Evolutionary conservation across 1,140 invertebrate species (phyloP).

Genomic region (Bombus fervidus): DNA sequence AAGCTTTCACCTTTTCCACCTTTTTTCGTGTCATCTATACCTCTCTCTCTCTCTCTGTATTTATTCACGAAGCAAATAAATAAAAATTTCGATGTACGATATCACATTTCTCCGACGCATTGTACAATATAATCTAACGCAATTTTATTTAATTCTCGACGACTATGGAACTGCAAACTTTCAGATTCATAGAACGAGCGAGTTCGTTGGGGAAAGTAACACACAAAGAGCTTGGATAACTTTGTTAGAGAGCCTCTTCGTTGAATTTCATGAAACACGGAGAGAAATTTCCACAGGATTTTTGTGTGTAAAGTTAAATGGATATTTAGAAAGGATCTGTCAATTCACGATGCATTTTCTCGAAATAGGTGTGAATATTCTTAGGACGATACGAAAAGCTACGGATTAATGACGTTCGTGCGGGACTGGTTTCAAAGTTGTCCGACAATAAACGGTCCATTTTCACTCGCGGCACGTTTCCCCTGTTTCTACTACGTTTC

Average conservation of each 20-base stretch:
- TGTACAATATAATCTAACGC: background rate
- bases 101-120: background rate
- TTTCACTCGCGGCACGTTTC: slow-evolving; percentile 8
- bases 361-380: background rate
- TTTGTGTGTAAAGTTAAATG: no score
- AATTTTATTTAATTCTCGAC: background rate
- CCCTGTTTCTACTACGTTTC: background rate
- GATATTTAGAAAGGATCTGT: no score
- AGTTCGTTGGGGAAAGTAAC: background rate
- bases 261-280: background rate
- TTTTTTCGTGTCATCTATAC: no score
- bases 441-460: slow-evolving; percentile 3
- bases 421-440: background rate
- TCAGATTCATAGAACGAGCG: background rate
- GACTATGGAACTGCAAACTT: background rate
- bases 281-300: background rate
- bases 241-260: background rate
- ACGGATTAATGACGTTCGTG: background rate
- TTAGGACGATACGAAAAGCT: background rate
- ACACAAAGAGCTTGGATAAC: background rate
- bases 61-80: no score
- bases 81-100: no score
- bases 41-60: no score
- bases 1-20: no score
- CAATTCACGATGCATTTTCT: background rate